Evolutionary conservation across 37 sponge, comb jelly and placozoan species (phyloP).

Genomic region (Cliona cf. orientalis): DNA sequence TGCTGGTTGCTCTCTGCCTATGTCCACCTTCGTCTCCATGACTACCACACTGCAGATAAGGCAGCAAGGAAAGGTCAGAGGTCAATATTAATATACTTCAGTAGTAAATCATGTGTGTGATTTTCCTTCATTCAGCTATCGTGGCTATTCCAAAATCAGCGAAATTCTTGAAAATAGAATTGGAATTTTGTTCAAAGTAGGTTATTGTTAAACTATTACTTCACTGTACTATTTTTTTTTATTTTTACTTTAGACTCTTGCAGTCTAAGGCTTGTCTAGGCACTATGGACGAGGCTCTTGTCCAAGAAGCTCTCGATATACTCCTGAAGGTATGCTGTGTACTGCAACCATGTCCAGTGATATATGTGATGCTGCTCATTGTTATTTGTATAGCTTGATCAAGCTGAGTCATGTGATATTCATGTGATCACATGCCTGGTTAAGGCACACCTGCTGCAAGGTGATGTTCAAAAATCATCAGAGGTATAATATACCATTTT

Average conservation of each 20-base stretch:
- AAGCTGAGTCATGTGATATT: conserved; percentile 35
- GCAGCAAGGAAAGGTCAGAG: conserved; percentile 28
- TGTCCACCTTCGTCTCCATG: conserved; percentile 34
- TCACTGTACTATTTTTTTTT: not conserved
- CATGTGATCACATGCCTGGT: conserved; percentile 33
- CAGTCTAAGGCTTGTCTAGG: not conserved
- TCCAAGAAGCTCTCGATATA: not conserved
- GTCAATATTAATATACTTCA: no score
- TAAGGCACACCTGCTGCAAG: conserved; percentile 11
- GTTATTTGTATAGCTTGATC: not conserved
- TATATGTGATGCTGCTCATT: not conserved
- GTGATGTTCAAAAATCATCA: conserved; percentile 18
- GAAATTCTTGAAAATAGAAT: not conserved
- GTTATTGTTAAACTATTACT: not conserved
- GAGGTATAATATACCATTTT: conserved; percentile 3
- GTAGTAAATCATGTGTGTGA: no score
- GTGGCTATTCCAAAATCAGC: not conserved
- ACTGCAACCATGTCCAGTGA: not conserved
- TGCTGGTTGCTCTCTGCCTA: conserved; percentile 17
- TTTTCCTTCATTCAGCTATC: no score
- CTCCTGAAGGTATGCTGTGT: not conserved
- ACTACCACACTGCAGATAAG: conserved; percentile 28
- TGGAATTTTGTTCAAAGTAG: conserved; percentile 8
- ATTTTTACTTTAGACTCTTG: not conserved
- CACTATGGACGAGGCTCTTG: not conserved